Percentiles rank a stretch among this genome's conserved stretches.
phyloP scores from a whole-genome alignment of 2,888 invertebrate genomes.

The Protonemura montana region DNA sequence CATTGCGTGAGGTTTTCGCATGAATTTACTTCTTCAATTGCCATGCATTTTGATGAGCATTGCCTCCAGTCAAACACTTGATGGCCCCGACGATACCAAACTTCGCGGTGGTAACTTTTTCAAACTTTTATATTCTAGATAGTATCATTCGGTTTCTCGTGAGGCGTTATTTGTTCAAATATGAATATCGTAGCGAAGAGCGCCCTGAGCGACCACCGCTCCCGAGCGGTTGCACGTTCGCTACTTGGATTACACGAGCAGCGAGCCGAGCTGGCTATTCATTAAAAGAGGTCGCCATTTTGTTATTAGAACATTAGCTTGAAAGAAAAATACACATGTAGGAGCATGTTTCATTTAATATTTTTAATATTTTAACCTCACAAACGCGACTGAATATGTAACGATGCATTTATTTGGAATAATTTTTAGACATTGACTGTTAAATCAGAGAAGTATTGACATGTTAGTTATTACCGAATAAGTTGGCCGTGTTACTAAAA shows the following conservation, averaged over 20 bases:
- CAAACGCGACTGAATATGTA: too few relatives aligned
- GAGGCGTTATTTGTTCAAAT: constrained; percentile 19
- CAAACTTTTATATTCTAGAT: not conserved
- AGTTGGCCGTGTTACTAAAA: too few relatives aligned
- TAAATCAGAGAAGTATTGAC: too few relatives aligned
- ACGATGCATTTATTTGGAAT: too few relatives aligned
- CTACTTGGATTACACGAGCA: too few relatives aligned
- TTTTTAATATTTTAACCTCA: too few relatives aligned
- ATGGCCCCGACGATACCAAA: not conserved
- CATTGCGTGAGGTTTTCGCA: too few relatives aligned
- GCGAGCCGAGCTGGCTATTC: not conserved
- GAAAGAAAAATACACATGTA: too few relatives aligned
- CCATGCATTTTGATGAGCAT: not conserved
- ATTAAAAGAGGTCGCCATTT: not conserved
- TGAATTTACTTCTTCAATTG: not conserved
- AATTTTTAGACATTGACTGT: too few relatives aligned
- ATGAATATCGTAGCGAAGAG: constrained; percentile 24
- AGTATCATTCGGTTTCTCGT: not conserved
- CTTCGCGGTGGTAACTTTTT: not conserved
- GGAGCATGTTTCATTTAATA: too few relatives aligned
- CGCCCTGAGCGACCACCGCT: not conserved
- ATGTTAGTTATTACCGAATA: too few relatives aligned
- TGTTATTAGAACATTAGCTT: not conserved
- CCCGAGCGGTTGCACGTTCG: not conserved
- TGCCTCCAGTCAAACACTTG: not conserved